phyloP scores from a whole-genome alignment of 2,113 vertebrate genomes.

The Labeo rohita region DNA sequence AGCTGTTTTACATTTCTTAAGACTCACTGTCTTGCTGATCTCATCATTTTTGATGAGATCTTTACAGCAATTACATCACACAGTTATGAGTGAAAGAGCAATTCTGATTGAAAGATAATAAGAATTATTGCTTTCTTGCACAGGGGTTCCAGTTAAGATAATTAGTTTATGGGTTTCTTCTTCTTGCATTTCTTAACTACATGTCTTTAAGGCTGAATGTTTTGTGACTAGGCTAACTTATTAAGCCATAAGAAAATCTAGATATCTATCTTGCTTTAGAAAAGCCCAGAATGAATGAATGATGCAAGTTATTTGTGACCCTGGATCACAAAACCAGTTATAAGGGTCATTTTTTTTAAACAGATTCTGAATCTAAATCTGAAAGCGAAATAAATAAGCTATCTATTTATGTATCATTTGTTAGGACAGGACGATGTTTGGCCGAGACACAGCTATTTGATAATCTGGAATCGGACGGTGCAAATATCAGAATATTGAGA shows the following conservation, averaged over 20 bases:
- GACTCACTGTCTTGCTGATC: neutral
- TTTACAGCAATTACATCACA: constrained; percentile 3
- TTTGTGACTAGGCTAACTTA: too few relatives aligned
- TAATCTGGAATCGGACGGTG: too few relatives aligned
- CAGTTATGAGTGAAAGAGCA: neutral
- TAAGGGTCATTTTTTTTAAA: too few relatives aligned
- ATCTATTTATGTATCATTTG: too few relatives aligned
- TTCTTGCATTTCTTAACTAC: neutral
- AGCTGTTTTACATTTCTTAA: constrained; percentile 4
- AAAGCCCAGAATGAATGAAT: neutral
- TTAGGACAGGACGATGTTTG: too few relatives aligned
- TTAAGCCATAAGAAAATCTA: neutral
- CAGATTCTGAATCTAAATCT: too few relatives aligned
- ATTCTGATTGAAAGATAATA: neutral
- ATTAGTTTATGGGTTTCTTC: neutral
- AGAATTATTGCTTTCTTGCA: neutral
- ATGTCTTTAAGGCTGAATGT: neutral
- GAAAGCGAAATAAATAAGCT: too few relatives aligned
- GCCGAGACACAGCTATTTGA: too few relatives aligned
- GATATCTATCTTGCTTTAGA: neutral
- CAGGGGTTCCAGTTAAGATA: neutral
- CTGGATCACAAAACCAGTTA: too few relatives aligned
- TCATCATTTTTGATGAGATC: constrained; percentile 8
- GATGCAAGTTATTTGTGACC: neutral
- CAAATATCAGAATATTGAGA: too few relatives aligned